Base-by-base conservation (phyloP, 2,888 invertebrate species). In the Elmis aenea region DNA sequence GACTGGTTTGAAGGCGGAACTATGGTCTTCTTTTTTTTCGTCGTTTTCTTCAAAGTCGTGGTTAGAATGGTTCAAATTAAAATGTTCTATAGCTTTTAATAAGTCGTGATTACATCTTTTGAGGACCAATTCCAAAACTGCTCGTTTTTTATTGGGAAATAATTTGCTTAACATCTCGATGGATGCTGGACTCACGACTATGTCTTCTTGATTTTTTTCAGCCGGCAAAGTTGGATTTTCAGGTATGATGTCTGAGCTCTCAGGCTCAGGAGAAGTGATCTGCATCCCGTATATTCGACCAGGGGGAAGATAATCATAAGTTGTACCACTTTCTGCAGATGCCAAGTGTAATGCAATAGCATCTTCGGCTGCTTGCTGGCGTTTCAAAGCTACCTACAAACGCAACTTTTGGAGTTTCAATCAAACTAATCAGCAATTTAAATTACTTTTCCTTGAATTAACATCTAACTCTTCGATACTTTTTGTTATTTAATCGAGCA, bases 321-420 rank as follows among this genome's bases (percentile, higher is more conserved):
- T 74, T 16, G 82, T 77, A 21, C 91, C 87, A 3, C 82, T 84
- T 50, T 85, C 83, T 16, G 82, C 83, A n/a, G 90, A 85, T 10
- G 93, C 85, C 56, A 96, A 73, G 32, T 93, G 90, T 37, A 95
- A 70, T 0, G 95, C 95, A 50, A 95, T 93, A 34, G 93, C 93
- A 63, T 96, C 95, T 71, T 96, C 95, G 0, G 94, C 94, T 0
- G 95, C 95, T 71, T 96, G 95, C 64, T 95, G 94, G 8, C 96
- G 75, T 70, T 96, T 96, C 36, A 96, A 67, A 2, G 96, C 95
- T 13, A 96, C 93, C 90, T 92, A 52, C 28, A 53, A 50, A 12
- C n/a, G 18, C n/a, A n/a, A n/a, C n/a, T n/a, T n/a, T n/a, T n/a
- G n/a, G n/a, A n/a, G n/a, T n/a, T n/a, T n/a, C n/a, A n/a, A n/a